phyloP scores from a whole-genome alignment of 2,797 vertebrate species.

The Galagoides demidoff region DNA sequence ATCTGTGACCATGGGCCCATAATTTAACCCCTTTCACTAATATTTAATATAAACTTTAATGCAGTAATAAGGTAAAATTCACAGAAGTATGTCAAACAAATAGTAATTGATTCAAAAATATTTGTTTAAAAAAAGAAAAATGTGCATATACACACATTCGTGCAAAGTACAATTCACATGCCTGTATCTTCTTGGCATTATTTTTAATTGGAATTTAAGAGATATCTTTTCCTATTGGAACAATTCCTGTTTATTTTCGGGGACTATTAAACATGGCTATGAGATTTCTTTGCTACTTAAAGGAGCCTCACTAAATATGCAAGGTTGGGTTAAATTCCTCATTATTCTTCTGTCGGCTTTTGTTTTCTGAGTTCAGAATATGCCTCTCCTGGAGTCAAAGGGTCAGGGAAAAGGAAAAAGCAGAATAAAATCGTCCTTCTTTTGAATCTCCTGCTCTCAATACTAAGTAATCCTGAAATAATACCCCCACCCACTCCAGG shows the following conservation, averaged over 20 bases:
- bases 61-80: not conserved
- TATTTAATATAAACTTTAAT: not conserved
- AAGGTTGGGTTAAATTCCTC: not conserved
- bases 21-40: not conserved
- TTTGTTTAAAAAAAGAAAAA: slow-evolving; percentile 16
- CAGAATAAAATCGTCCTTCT: slow-evolving; percentile 55
- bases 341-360: slow-evolving; percentile 29
- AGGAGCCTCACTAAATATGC: not conserved
- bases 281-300: not conserved
- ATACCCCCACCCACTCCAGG: not conserved
- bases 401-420: not conserved
- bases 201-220: slow-evolving; percentile 22
- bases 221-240: not conserved
- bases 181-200: not conserved
- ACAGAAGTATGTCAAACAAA: not conserved
- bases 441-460: slow-evolving; percentile 43
- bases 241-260: not conserved
- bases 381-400: slow-evolving; percentile 10
- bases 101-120: not conserved
- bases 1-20: not conserved
- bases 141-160: not conserved
- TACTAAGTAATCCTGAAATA: slow-evolving; percentile 55
- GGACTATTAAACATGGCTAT: not conserved
- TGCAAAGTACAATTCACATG: not conserved
- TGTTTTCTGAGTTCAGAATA: slow-evolving; percentile 52